Evolutionary conservation across 2,113 vertebrate genomes (phyloP), one percentile per base, ranked within the genome.

Genomic region (Psettodes erumei): DNA sequence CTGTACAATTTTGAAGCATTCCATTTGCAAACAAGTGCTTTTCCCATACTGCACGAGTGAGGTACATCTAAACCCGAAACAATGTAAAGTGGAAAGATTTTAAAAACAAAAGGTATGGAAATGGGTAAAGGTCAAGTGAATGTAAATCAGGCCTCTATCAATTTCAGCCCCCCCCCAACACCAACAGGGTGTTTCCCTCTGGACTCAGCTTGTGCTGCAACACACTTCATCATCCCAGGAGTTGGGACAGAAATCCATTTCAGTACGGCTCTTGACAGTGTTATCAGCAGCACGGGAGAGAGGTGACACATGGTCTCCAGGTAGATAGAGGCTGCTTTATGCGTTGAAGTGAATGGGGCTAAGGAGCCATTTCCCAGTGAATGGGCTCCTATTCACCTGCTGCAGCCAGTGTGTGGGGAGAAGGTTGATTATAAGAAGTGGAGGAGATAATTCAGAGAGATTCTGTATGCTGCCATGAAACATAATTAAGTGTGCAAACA

Each of bases 191-290:
- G 80, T 65, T 60, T 75, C 80, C 72, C 60, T 58, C 8, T 0
- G 40, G 78, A 74, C 85, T 16, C 23, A 74, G 42, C 48, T 48
- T 7, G 55, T 55, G 75, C 50, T 32, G 58, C 59, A 15, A 16
- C 6, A 2, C 58, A 60, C 69, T 83, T 78, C 67, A 84, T 87
- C 81, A 71, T 79, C 61, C 43, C 13, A 50, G 59, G 43, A 23
- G 80, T 59, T 72, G 42, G 56, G 78, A 84, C 75, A 77, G 59
- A 70, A 86, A 85, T 80, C 77, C 66, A 75, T 86, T 81, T 43
- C 30, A 72, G 42, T 53, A 27, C 0, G 12, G 47, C 35, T 71
- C 51, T 32, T 58, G 45, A 53, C 70, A 38, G 62, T 33, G 74
- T 81, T 86, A 86, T 83, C 88, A 84, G 82, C 60, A 23, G 70